Evolutionary conservation across 2,888 invertebrate species (phyloP).

Genomic region (Alentia gelatinosa): DNA sequence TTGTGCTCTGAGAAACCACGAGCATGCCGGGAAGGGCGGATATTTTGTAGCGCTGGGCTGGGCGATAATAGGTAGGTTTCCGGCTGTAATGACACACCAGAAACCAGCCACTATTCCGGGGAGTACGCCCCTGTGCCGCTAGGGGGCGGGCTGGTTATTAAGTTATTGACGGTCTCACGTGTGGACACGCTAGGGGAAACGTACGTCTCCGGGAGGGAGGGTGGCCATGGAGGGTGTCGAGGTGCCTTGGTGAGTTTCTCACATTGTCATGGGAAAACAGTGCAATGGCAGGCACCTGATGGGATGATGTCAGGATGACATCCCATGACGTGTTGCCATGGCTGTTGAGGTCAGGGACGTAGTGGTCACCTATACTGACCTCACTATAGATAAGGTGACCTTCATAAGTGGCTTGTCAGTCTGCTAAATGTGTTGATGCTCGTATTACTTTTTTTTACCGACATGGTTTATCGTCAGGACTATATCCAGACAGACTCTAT

Average conservation of each 20-base stretch:
- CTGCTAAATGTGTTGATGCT: too few species aligned
- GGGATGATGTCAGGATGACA: too few species aligned
- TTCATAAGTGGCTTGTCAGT: too few species aligned
- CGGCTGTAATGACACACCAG: background rate
- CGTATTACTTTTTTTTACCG: too few species aligned
- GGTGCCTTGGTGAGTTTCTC: background rate
- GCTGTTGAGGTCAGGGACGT: too few species aligned
- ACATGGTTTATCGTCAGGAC: too few species aligned
- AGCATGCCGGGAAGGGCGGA: background rate
- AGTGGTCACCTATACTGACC: too few species aligned
- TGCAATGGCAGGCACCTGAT: too few species aligned
- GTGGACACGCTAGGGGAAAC: background rate
- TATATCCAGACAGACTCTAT: too few species aligned
- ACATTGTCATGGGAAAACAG: too few species aligned
- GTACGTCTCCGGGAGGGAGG: background rate
- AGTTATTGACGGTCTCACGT: background rate
- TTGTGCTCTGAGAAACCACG: background rate
- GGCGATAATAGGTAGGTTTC: background rate
- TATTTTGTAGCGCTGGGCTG: background rate
- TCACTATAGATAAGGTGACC: too few species aligned
- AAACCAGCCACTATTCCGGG: background rate
- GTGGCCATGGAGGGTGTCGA: background rate
- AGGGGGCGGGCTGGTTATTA: background rate
- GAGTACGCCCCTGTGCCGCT: background rate
- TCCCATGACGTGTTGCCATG: too few species aligned